Conservation (phyloP, 2,797 vertebrate genomes). For the Pseudochirops corinnae region DNA sequence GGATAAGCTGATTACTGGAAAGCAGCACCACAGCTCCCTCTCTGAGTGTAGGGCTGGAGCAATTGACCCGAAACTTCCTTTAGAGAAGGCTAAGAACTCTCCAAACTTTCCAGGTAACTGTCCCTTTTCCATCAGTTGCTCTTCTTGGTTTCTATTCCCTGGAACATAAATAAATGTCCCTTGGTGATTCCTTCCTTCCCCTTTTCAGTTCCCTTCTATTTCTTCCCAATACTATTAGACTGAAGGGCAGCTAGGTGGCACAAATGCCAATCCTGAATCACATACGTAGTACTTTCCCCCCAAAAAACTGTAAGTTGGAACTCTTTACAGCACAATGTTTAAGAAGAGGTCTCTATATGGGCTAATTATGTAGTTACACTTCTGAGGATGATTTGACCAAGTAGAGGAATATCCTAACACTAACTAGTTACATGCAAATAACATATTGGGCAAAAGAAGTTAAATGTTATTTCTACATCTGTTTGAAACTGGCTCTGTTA, state of each 20-base stretch:
- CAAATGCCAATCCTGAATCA: not conserved
- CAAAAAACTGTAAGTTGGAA: not conserved
- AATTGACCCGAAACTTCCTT: not conserved
- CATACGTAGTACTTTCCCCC: not conserved
- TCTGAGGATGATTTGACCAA: not conserved
- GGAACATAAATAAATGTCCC: not conserved
- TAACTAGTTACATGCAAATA: not conserved
- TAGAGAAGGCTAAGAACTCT: not conserved
- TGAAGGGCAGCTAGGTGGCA: no score
- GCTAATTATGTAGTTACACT: not conserved
- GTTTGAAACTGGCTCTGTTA: not conserved
- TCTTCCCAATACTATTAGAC: not conserved
- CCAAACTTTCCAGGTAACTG: not conserved
- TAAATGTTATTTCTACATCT: not conserved
- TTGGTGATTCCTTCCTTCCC: not conserved
- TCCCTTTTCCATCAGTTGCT: not conserved
- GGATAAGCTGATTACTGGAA: not conserved
- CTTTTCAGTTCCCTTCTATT: not conserved
- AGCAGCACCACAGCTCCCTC: not conserved
- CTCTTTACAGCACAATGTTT: not conserved
- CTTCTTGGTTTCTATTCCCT: not conserved
- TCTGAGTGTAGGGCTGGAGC: not conserved
- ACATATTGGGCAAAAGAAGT: not conserved
- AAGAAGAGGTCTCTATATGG: not conserved
- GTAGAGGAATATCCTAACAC: not conserved